Evolutionary conservation across 1,140 invertebrate species (phyloP), one percentile per base, ranked within the genome.

Genomic region (Ephestia elutella): DNA sequence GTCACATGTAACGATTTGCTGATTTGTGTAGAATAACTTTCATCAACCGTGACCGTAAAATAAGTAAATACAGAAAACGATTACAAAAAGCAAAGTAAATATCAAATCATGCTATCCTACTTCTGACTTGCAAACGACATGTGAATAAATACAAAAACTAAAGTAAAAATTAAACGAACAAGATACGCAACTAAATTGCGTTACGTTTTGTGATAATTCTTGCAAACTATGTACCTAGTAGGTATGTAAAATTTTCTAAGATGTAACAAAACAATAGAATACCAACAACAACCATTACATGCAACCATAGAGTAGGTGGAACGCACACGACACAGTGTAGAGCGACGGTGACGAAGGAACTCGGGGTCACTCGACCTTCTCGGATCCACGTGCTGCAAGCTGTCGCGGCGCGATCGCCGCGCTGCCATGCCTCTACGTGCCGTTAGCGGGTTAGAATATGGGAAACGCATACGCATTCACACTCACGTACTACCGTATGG

Each of bases 331-430:
- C 32, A 54, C 51, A 54, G 25, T 54, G 51, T 38, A 56, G 32
- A 56, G 54, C 19, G 38, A 21, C 25, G 55, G 56, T 38, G 5
- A 7, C 9, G 13, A 20, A 49, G 20, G 25, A 38, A 19, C 30
- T 38, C 53, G 32, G 49, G 62, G 66, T 28, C 72, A 90, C 90
- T 92, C 9, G 91, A 94, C 94, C 93, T 95, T 95, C 83, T 93
- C 92, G 78, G 28, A 94, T 91, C 94, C 94, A 94, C 60, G 88
- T 89, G 80, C 88, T 89, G 81, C 89, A 9, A 30, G 9, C 28
- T 4, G n/a, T 9, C 4, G 78, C 56, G 83, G 76, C 64, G 82
- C 82, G 65, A 82, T 81, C 67, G 82, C 78, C 66, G 82, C 74
- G 57, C 79, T 80, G 59, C 74, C 80, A 64, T 79, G 81, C 77